phyloP scores from a whole-genome alignment of 2,888 invertebrate genomes.

The Mimachlamys varia region DNA sequence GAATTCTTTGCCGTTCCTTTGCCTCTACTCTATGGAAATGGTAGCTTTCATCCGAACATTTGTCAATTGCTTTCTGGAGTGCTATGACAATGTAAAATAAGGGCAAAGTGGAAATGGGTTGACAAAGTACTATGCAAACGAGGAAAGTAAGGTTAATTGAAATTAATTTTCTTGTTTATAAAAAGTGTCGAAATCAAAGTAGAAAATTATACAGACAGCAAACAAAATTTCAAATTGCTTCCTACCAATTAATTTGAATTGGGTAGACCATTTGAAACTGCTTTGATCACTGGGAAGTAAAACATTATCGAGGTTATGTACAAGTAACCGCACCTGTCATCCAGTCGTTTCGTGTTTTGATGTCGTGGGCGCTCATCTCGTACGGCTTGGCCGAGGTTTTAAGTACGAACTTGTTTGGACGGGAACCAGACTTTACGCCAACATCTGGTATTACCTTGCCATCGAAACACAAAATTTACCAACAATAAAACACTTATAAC shows the following conservation, averaged over 20 bases:
- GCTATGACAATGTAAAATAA: neutral
- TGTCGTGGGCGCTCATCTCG: constrained; percentile 73
- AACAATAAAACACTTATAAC: no score
- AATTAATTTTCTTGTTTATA: no score
- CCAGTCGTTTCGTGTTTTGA: constrained; percentile 77
- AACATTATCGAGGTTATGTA: neutral
- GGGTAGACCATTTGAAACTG: no score
- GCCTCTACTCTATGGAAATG: constrained; percentile 66
- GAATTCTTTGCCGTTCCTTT: constrained; percentile 81
- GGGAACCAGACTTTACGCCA: constrained; percentile 52
- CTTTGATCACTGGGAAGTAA: no score
- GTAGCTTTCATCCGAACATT: constrained; percentile 82
- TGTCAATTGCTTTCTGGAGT: constrained; percentile 62
- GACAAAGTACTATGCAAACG: no score
- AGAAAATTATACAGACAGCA: no score
- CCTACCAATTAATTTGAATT: no score
- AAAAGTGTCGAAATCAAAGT: no score
- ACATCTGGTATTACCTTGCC: constrained; percentile 61
- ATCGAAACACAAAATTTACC: neutral
- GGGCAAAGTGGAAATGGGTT: no score
- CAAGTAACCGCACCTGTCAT: constrained; percentile 67
- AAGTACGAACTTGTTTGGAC: constrained; percentile 69
- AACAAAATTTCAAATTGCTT: no score
- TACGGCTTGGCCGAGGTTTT: constrained; percentile 70
- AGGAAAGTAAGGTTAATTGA: no score